Evolutionary conservation across 2,888 invertebrate genomes (phyloP).

Genomic region (Eledone cirrhosa): DNA sequence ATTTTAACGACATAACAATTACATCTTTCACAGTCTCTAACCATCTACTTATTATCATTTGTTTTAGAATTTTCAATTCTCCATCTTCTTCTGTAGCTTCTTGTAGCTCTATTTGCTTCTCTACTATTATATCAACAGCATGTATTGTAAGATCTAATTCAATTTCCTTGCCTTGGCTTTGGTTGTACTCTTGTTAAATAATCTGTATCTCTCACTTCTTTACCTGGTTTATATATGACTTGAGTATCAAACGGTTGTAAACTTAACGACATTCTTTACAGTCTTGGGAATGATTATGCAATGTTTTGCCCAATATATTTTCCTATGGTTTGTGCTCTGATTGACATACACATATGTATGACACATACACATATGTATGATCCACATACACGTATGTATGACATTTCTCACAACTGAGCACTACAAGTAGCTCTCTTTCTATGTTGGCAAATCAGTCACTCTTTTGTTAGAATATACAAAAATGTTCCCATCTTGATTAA

Average conservation of each 20-base stretch:
- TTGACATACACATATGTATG: too few relatives aligned
- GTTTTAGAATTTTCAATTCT: not conserved
- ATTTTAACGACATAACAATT: too few relatives aligned
- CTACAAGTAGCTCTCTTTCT: not conserved
- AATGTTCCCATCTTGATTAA: not conserved
- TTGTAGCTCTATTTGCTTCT: too few relatives aligned
- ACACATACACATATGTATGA: too few relatives aligned
- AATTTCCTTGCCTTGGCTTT: not conserved
- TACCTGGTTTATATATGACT: too few relatives aligned
- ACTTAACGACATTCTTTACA: not conserved
- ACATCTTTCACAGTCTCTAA: not conserved
- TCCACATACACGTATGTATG: too few relatives aligned
- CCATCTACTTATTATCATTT: not conserved
- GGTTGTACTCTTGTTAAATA: too few relatives aligned
- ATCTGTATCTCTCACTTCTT: too few relatives aligned
- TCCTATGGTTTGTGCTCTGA: not conserved
- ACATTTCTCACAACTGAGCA: not conserved
- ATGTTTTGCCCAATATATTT: not conserved
- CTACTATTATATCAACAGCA: too few relatives aligned
- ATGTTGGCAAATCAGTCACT: not conserved
- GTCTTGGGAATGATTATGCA: not conserved
- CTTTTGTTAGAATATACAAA: not conserved
- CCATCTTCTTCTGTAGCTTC: not conserved
- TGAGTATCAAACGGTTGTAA: too few relatives aligned
- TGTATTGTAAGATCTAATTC: not conserved